These are phyloP conservation scores for Hylaeus volcanicus DNA, from an alignment of 1,140 invertebrate genomes.

Conservation along the genomic window DNA sequence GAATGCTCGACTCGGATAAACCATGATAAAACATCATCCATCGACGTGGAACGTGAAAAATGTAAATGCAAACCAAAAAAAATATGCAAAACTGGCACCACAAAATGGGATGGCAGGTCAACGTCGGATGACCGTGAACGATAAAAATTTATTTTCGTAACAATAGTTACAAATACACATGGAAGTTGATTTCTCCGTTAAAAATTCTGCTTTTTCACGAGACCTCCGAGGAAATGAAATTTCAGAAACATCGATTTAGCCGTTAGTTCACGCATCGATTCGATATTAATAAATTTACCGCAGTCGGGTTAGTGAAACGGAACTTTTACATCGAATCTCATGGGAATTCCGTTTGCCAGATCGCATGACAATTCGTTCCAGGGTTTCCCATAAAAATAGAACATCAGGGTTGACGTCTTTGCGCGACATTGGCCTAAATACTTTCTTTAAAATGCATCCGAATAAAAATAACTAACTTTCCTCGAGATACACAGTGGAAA, in stretches of 20 bases:
- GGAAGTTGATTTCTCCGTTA: neutral
- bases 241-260: neutral
- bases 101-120: constrained; percentile 17
- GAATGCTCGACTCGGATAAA: neutral
- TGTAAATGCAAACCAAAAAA: too few species aligned
- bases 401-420: neutral
- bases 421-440: constrained; percentile 45
- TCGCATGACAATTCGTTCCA: too few species aligned
- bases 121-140: constrained; percentile 29
- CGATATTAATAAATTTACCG: neutral
- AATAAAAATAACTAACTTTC: constrained; percentile 34
- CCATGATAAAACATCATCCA: neutral
- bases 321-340: neutral
- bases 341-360: neutral
- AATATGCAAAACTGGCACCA: neutral
- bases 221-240: too few species aligned
- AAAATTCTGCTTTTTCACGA: neutral
- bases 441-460: constrained; percentile 25
- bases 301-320: neutral
- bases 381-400: constrained; percentile 46
- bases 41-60: neutral
- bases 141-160: constrained; percentile 33
- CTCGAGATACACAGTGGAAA: neutral
- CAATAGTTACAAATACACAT: neutral
- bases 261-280: neutral